Percentiles rank a stretch among this genome's conserved stretches.
phyloP scores from a whole-genome alignment of 2,888 invertebrate genomes.

The Scelioninae gen. 1 region DNA sequence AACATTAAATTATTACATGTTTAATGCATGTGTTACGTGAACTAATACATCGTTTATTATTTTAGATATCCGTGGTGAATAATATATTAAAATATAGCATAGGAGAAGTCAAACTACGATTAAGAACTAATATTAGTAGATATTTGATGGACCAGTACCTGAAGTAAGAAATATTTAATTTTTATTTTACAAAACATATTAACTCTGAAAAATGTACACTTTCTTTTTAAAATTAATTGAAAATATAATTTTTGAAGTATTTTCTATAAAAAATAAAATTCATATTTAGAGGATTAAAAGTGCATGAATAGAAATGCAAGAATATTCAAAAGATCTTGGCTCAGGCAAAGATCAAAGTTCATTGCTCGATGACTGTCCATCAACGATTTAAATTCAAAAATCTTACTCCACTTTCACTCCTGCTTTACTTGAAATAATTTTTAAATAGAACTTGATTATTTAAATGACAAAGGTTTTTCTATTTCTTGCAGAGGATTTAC shows the following conservation, averaged over 20 bases:
- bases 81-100: slow-evolving; percentile 97
- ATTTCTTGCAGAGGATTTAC: slow-evolving; percentile 91
- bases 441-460: not conserved
- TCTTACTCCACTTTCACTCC: not conserved
- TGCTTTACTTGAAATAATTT: slow-evolving; percentile 13
- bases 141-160: slow-evolving; percentile 96
- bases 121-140: slow-evolving; percentile 94
- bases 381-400: slow-evolving; percentile 45
- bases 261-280: not conserved
- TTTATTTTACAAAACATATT: too few species aligned
- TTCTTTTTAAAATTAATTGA: not conserved
- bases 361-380: not conserved
- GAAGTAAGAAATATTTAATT: slow-evolving; percentile 91
- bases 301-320: slow-evolving; percentile 10
- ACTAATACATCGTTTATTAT: slow-evolving; percentile 10
- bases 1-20: too few species aligned
- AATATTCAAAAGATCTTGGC: slow-evolving; percentile 34
- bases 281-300: slow-evolving; percentile 1
- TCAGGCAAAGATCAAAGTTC: slow-evolving; percentile 50
- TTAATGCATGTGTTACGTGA: too few species aligned
- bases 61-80: slow-evolving; percentile 95
- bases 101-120: slow-evolving; percentile 95
- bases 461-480: not conserved
- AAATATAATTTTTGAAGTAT: not conserved
- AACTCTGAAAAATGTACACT: too few species aligned